Evolutionary conservation across 1,140 invertebrate species (phyloP).

Genomic region (Caenorhabditis elegans): WBcel235 BX284605.5:4179501-4180000

Average conservation of each 20-base stretch:
- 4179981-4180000: conserved; percentile 41
- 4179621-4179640: conserved; percentile 46
- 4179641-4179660: conserved; percentile 44
- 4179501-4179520: conserved; percentile 54
- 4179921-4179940: conserved; percentile 60
- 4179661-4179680: not conserved
- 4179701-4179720: too few relatives aligned
- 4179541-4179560: conserved; percentile 42
- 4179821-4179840: conserved; percentile 72
- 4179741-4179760: conserved; percentile 89
- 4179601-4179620: conserved; percentile 52
- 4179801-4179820: conserved; percentile 76
- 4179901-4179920: conserved; percentile 72
- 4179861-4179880: conserved; percentile 52
- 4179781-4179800: conserved; percentile 75
- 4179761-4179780: conserved; percentile 94
- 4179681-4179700: too few relatives aligned
- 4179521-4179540: conserved; percentile 38
- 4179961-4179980: conserved; percentile 50
- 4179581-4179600: conserved; percentile 50
- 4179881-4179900: conserved; percentile 67
- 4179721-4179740: conserved; percentile 81
- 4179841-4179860: conserved; percentile 70
- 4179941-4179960: not conserved
- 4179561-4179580: conserved; percentile 50